phyloP scores from a whole-genome alignment of 2,797 vertebrate species.

The Oryzias sinensis region DNA sequence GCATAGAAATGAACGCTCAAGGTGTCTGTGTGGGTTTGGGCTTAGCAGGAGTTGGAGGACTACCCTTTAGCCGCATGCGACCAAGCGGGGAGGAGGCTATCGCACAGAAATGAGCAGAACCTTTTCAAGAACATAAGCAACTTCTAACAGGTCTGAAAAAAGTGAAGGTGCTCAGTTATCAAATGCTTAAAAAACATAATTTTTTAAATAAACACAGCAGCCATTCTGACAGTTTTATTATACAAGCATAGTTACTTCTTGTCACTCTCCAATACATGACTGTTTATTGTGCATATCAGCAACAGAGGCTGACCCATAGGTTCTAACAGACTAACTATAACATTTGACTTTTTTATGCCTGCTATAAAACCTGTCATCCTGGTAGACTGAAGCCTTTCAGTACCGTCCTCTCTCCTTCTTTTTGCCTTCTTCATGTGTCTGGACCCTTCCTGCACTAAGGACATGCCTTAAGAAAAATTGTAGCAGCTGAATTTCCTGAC shows the following conservation, averaged over 20 bases:
- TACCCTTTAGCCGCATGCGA: constrained; percentile 85
- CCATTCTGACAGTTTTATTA: constrained; percentile 25
- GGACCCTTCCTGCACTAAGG: constrained; percentile 58
- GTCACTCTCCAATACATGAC: neutral
- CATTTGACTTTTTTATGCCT: constrained; percentile 31
- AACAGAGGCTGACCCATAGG: constrained; percentile 20
- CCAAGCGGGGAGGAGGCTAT: constrained; percentile 88
- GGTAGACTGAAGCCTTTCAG: constrained; percentile 27
- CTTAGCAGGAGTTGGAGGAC: constrained; percentile 61
- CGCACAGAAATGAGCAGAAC: constrained; percentile 82
- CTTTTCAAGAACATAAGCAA: constrained; percentile 17
- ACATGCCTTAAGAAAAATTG: constrained; percentile 70
- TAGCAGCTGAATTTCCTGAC: constrained; percentile 23
- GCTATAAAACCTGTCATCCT: constrained; percentile 17
- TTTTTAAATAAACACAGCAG: constrained; percentile 5
- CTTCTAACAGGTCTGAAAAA: too few relatives aligned
- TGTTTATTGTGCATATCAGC: constrained; percentile 19
- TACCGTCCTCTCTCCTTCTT: constrained; percentile 36
- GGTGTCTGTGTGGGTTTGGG: constrained; percentile 69
- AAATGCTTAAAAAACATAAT: constrained; percentile 5
- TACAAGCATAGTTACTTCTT: constrained; percentile 7
- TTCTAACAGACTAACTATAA: constrained; percentile 15
- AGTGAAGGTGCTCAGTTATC: constrained; percentile 11
- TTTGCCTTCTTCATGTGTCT: constrained; percentile 62
- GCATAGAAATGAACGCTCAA: constrained; percentile 69